Percentiles rank a stretch among this genome's conserved stretches.
These are phyloP conservation scores for Lasioglossum vierecki DNA, from an alignment of 2,888 invertebrate species.

Conservation along the genomic window DNA sequence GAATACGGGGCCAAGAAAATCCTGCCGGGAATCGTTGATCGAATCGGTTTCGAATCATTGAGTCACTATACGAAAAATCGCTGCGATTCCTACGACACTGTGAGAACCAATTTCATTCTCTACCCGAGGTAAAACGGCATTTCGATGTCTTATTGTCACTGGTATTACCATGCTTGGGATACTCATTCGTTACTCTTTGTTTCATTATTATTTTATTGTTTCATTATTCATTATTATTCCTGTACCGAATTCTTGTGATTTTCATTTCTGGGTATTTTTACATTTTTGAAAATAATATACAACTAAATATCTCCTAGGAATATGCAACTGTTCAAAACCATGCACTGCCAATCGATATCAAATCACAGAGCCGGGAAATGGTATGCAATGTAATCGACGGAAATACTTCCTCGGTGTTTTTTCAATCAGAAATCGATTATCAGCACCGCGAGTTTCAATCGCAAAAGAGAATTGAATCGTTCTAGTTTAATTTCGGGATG, in stretches of 20 bases:
- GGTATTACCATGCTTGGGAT: neutral
- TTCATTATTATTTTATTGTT: neutral
- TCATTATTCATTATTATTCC: neutral
- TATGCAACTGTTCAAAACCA: neutral
- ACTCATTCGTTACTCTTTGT: neutral
- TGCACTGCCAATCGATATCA: neutral
- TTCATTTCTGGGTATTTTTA: no score
- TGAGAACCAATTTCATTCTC: neutral
- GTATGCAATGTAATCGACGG: neutral
- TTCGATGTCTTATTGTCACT: neutral
- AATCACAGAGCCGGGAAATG: neutral
- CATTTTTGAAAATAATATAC: neutral
- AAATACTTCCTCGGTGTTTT: neutral
- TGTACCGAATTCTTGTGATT: neutral
- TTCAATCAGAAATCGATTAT: constrained; percentile 4
- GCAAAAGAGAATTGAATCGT: neutral
- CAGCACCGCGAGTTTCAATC: neutral
- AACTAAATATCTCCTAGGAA: neutral
- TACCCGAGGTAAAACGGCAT: neutral
- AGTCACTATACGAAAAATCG: neutral
- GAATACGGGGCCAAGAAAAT: neutral
- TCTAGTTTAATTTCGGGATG: neutral
- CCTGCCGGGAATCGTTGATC: neutral
- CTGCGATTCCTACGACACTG: neutral
- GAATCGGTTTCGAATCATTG: constrained; percentile 11